Evolutionary conservation across 2,113 vertebrate genomes (phyloP), one percentile per base, ranked within the genome.

Genomic region (Myotis brandtii): DNA sequence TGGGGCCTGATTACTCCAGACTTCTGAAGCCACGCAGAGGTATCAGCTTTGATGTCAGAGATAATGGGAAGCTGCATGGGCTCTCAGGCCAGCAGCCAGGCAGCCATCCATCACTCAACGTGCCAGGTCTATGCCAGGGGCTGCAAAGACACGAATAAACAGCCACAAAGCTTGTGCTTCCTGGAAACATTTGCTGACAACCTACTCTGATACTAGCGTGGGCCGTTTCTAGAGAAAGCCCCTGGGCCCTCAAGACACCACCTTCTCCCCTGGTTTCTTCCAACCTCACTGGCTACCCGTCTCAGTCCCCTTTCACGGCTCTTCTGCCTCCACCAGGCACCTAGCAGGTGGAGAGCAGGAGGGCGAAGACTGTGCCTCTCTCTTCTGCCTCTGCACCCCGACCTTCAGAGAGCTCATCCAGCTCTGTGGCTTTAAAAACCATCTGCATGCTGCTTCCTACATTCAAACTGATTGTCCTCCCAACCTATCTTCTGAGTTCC

Each of bases 21-120:
- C 56, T 64, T 64, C 69, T 46, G 37, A 70, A 76, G 72, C 67
- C 17, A 62, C 69, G 32, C 17, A 32, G 56, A 62, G 85, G 62
- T 79, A 52, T 48, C 86, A 56, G 27, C 73, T 59, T 96, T 89
- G 89, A 96, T 96, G 69, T 48, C 46, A 88, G 86, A 96, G 93
- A 96, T 81, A 86, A 79, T 75, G 23, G 67, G 86, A 54, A 43
- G 56, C 70, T 48, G 21, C 27, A 11, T 56, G 48, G 50, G 10
- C 76, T 69, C 95, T 66, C 18, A 9, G 32, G 48, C 27, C 46
- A 16, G 73, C 67, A 82, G 82, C 17, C 40, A 70, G 59, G 43
- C 43, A 43, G 52, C 34, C 92, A 32, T 11, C 14, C 4, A 0
- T 32, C 73, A 86, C 25, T 50, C 75, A 34, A 18, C 0, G 0